These are phyloP conservation scores for Triplophysa bombifrons DNA, from an alignment of 2,797 vertebrate species.

Conservation along the genomic window DNA sequence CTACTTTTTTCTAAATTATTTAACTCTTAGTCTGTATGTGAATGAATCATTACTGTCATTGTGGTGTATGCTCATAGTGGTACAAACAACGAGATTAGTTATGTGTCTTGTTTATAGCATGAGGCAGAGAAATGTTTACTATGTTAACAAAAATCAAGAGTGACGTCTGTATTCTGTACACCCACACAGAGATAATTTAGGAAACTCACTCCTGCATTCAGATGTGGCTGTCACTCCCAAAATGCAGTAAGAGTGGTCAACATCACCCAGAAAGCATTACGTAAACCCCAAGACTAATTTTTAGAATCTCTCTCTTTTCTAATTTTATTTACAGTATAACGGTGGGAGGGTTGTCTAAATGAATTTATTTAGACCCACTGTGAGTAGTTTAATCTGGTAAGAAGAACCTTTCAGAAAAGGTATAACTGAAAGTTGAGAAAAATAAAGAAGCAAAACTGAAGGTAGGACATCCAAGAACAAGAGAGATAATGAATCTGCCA, in stretches of 20 bases:
- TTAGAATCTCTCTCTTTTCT: background rate
- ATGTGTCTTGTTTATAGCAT: no score
- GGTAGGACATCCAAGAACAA: background rate
- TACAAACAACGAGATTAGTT: no score
- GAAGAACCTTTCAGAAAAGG: no score
- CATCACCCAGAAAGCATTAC: background rate
- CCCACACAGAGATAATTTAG: no score
- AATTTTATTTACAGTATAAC: background rate
- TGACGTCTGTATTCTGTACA: no score
- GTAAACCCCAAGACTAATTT: background rate
- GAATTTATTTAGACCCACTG: constrained; percentile 8
- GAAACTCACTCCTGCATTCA: background rate
- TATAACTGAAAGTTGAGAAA: background rate
- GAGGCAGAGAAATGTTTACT: no score
- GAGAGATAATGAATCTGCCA: constrained; percentile 6
- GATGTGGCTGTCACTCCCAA: background rate
- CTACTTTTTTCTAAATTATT: no score
- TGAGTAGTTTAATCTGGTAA: background rate
- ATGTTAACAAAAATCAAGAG: no score
- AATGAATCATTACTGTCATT: no score
- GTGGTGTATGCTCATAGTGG: no score
- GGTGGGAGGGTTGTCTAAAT: background rate
- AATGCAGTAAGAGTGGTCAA: background rate
- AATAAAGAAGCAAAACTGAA: background rate
- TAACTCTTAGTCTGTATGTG: no score